phyloP scores from a whole-genome alignment of 2,888 invertebrate genomes.

The Lasioglossum vierecki region DNA sequence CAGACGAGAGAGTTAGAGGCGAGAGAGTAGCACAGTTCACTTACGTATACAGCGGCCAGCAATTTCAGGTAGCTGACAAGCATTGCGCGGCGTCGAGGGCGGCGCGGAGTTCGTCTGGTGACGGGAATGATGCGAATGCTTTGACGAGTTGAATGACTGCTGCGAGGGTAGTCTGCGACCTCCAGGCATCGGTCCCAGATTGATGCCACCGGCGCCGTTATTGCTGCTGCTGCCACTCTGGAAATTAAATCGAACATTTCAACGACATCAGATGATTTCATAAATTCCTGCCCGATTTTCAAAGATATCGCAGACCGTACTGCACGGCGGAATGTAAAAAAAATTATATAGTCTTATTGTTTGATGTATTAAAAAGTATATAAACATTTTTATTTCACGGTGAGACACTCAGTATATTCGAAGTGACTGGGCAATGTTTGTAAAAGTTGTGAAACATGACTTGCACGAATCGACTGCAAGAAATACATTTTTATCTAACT shows the following conservation, averaged over 20 bases:
- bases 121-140: slow-evolving; percentile 78
- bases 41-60: slow-evolving; percentile 78
- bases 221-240: slow-evolving; percentile 80
- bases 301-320: too few relatives aligned
- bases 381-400: too few relatives aligned
- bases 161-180: slow-evolving; percentile 81
- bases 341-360: too few relatives aligned
- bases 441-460: background rate
- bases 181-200: slow-evolving; percentile 70
- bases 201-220: slow-evolving; percentile 74
- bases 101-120: slow-evolving; percentile 71
- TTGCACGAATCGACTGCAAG: background rate
- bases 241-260: slow-evolving; percentile 21
- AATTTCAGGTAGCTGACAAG: slow-evolving; percentile 74
- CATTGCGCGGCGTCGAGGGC: slow-evolving; percentile 70
- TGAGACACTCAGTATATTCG: too few relatives aligned
- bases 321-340: too few relatives aligned
- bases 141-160: slow-evolving; percentile 82
- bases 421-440: too few relatives aligned
- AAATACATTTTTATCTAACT: too few relatives aligned
- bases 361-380: too few relatives aligned
- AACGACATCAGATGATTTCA: too few relatives aligned
- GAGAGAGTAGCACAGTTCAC: slow-evolving; percentile 44
- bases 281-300: too few relatives aligned
- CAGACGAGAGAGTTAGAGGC: background rate